A percentile compares a stretch with the other conserved stretches of the same genome.
phyloP scores from a whole-genome alignment of 2,797 vertebrate genomes.

The Mycteria americana region DNA sequence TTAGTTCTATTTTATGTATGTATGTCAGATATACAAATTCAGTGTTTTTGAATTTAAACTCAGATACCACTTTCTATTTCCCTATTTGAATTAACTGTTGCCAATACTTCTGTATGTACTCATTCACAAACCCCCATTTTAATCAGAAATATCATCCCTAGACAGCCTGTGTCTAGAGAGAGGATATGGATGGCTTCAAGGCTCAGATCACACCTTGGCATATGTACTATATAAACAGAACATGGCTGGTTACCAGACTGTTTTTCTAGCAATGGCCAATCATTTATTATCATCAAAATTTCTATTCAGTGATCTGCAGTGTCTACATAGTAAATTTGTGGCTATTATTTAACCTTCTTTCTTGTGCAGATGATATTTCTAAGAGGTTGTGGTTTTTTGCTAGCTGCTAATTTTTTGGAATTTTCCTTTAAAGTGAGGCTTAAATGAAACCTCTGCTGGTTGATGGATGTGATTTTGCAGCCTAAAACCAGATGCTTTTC shows the following conservation, averaged over 20 bases:
- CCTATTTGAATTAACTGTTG: neutral
- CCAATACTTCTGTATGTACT: neutral
- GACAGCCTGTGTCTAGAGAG: neutral
- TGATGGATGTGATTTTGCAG: neutral
- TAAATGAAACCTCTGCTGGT: neutral
- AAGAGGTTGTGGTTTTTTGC: neutral
- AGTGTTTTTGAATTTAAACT: neutral
- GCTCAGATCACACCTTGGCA: neutral
- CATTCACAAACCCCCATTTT: neutral
- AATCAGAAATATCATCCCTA: neutral
- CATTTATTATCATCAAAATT: neutral
- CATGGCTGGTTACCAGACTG: neutral
- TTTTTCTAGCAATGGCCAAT: neutral
- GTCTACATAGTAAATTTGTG: neutral
- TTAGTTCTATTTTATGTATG: neutral
- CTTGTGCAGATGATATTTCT: neutral
- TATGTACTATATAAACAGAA: neutral
- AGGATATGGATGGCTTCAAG: neutral
- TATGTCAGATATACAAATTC: neutral
- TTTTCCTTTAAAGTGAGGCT: neutral
- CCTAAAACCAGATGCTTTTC: neutral
- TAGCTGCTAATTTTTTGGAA: neutral
- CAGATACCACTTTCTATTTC: neutral
- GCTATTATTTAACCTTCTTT: neutral
- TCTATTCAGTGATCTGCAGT: neutral